Conservation (phyloP, 1,140 invertebrate species). For the Eumeta japonica region DNA sequence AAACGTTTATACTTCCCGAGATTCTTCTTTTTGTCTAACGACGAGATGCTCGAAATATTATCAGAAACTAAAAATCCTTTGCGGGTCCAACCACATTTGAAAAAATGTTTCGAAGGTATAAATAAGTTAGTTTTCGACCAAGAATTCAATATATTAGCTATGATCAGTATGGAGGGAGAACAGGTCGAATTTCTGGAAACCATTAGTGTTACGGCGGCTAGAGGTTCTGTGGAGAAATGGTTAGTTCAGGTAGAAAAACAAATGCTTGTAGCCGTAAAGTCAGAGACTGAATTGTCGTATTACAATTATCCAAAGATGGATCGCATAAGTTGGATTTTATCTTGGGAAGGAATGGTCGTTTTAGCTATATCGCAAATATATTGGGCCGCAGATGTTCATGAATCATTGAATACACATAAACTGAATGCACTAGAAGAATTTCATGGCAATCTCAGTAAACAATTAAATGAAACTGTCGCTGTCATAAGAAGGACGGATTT, state of each 20-base stretch:
- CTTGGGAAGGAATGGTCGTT: conserved; percentile 88
- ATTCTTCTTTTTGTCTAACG: conserved; percentile 94
- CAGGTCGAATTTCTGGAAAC: conserved; percentile 67
- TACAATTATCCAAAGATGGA: conserved; percentile 66
- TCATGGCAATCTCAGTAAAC: conserved; percentile 53
- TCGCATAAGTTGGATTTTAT: conserved; percentile 73
- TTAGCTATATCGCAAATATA: conserved; percentile 85
- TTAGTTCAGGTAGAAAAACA: conserved; percentile 80
- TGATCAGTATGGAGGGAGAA: conserved; percentile 85
- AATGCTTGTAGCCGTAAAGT: conserved; percentile 75
- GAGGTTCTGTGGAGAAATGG: conserved; percentile 93
- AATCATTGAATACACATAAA: conserved; percentile 62
- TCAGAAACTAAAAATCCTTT: conserved; percentile 88
- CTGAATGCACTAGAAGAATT: conserved; percentile 59
- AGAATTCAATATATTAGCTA: conserved; percentile 77
- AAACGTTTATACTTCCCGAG: conserved; percentile 88
- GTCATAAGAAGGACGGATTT: conserved; percentile 61
- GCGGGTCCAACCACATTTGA: conserved; percentile 86
- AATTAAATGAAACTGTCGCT: conserved; percentile 66
- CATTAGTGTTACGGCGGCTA: conserved; percentile 76
- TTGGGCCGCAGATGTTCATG: conserved; percentile 82
- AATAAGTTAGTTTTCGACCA: conserved; percentile 71
- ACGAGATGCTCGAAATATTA: conserved; percentile 92
- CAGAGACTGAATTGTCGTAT: conserved; percentile 72
- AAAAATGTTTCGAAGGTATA: conserved; percentile 89